Evolutionary conservation across 1,140 invertebrate species (phyloP), one percentile per base, ranked within the genome.

Genomic region (Oryctes rhinoceros): DNA sequence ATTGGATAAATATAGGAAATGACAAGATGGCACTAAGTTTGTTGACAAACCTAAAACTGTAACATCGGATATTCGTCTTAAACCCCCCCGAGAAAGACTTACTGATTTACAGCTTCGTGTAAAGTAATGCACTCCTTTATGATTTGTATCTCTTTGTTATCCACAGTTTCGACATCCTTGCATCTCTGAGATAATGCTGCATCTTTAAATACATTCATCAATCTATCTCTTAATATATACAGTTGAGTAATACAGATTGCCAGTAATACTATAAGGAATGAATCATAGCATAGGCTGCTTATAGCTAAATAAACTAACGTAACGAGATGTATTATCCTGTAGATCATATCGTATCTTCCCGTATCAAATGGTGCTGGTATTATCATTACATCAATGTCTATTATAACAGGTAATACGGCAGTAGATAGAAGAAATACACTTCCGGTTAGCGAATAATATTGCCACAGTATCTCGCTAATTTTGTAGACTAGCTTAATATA

Each of bases 171-270:
- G 24, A 24, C 7, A 24, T 6, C 24, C 18, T 67, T 4, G 6
- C 0, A 9, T 18, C 13, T 10, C 20, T 13, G 24, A 7, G 20
- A 30, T 24, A 30, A 44, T 44, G 20, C 13, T 67, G 20, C 18
- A 67, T 67, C 65, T 67, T 67, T 6, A 35, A 20, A 24, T 67
- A 67, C 18, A 24, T 67, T 67, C 13, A 67, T 67, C 13, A 67
- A 67, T 24, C 65, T 67, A 18, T 67, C n/a, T 20, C 18, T 18
- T 18, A 67, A 35, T 67, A 67, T 67, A 67, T 67, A 18, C 18
- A 67, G 18, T 24, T 67, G 65, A 11, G 65, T 18, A 20, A 67
- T 24, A 67, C 65, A 67, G 3, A 67, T 18, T 18, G n/a, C 20
- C 65, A 67, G 0, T 24, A 67, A 18, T 24, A 18, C 7, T 18